Percentiles rank a stretch among this genome's conserved stretches.
phyloP scores from a whole-genome alignment of 1,140 invertebrate species.

The Eumeta japonica region DNA sequence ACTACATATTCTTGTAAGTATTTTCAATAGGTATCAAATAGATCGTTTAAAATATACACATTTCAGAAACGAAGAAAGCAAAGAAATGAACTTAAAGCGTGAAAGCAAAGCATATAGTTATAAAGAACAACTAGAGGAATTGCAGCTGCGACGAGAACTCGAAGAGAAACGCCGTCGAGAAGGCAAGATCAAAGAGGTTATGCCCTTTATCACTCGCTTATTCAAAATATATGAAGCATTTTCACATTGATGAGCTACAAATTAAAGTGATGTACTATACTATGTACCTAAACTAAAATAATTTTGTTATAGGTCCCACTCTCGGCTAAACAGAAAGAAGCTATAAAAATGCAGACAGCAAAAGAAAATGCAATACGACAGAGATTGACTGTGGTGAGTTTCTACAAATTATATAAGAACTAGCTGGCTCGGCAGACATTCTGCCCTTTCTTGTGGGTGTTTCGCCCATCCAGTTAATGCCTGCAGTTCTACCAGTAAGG shows the following conservation, averaged over 20 bases:
- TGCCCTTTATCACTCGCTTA: too few relatives aligned
- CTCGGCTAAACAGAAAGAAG: conserved; percentile 91
- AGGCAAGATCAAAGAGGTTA: conserved; percentile 69
- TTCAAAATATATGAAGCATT: too few relatives aligned
- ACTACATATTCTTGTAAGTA: conserved; percentile 1
- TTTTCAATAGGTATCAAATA: too few relatives aligned
- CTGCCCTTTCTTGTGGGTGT: too few relatives aligned
- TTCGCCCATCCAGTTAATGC: too few relatives aligned
- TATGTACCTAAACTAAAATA: conserved; percentile 63
- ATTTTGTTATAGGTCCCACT: conserved; percentile 24
- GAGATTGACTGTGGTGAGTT: conserved; percentile 62
- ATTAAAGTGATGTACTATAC: too few relatives aligned
- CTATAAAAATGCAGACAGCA: conserved; percentile 79
- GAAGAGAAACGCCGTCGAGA: conserved; percentile 86
- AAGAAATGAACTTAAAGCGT: conserved; percentile 86
- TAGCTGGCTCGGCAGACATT: too few relatives aligned
- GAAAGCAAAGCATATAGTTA: conserved; percentile 97
- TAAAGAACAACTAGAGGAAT: conserved; percentile 94
- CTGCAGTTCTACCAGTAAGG: too few relatives aligned
- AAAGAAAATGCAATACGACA: conserved; percentile 81
- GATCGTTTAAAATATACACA: conserved; percentile 56
- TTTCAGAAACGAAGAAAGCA: conserved; percentile 62
- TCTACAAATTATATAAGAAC: too few relatives aligned
- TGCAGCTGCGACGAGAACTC: conserved; percentile 86
- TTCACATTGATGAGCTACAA: too few relatives aligned